These are phyloP conservation scores for Fundulus diaphanus DNA, from an alignment of 2,797 vertebrate genomes.

Conservation along the genomic window DNA sequence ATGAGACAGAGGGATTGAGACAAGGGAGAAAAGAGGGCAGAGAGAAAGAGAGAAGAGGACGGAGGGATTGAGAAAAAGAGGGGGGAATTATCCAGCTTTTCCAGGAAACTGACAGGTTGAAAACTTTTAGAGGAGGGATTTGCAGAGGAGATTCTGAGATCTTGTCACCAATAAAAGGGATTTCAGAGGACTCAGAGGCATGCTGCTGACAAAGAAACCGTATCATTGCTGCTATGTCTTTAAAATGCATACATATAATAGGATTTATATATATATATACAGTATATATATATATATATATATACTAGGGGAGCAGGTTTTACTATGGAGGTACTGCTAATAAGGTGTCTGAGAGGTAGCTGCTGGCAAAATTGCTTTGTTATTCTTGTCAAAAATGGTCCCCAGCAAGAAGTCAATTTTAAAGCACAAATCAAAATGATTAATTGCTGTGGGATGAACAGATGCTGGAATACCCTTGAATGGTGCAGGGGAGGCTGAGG, in stretches of 20 bases:
- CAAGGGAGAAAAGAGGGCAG: slow-evolving; percentile 62
- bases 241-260: slow-evolving; percentile 80
- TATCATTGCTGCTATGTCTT: slow-evolving; percentile 73
- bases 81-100: slow-evolving; percentile 76
- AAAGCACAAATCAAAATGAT: slow-evolving; percentile 99
- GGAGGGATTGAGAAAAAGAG: slow-evolving; percentile 45
- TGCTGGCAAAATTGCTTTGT: slow-evolving; percentile 98
- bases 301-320: slow-evolving; percentile 65
- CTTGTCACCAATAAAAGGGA: slow-evolving; percentile 81
- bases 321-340: slow-evolving; percentile 90
- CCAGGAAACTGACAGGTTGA: slow-evolving; percentile 77
- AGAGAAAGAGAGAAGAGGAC: slow-evolving; percentile 64
- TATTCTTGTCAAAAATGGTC: slow-evolving; percentile 92
- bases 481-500: slow-evolving; percentile 81
- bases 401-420: slow-evolving; percentile 93
- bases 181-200: slow-evolving; percentile 73
- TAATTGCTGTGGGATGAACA: slow-evolving; percentile 96
- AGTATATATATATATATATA: background rate
- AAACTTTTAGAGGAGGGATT: slow-evolving; percentile 83
- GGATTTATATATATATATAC: background rate
- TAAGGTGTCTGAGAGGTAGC: slow-evolving; percentile 93
- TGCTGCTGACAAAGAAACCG: slow-evolving; percentile 67
- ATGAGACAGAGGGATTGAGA: slow-evolving; percentile 68
- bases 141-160: slow-evolving; percentile 76
- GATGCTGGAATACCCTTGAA: slow-evolving; percentile 95